A percentile compares a stretch with the other conserved stretches of the same genome.
Conservation (phyloP, 2,888 invertebrate species). For the Xylota sylvarum region DNA sequence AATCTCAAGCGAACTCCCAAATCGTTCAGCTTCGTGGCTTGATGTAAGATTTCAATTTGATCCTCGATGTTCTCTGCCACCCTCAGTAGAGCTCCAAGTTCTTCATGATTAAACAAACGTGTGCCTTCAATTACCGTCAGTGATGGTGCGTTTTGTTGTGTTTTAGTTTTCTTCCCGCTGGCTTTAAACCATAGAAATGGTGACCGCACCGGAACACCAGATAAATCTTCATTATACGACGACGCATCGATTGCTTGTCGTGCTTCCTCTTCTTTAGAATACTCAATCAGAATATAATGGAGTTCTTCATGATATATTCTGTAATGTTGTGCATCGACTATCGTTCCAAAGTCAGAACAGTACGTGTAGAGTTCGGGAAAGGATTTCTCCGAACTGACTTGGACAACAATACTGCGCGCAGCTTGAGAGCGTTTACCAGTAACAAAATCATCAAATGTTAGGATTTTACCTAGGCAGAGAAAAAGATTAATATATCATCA, state of each 20-base stretch:
- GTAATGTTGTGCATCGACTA: constrained; percentile 89
- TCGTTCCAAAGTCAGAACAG: constrained; percentile 88
- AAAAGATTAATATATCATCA: not conserved
- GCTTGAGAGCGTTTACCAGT: constrained; percentile 88
- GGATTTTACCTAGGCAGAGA: constrained; percentile 45
- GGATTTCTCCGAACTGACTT: constrained; percentile 90
- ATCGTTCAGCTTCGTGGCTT: constrained; percentile 89
- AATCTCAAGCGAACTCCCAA: constrained; percentile 91
- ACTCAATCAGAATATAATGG: constrained; percentile 92
- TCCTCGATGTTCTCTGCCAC: constrained; percentile 86
- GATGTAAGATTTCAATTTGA: constrained; percentile 89
- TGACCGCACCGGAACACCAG: constrained; percentile 88
- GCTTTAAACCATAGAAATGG: constrained; percentile 91
- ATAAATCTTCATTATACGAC: constrained; percentile 86
- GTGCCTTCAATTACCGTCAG: constrained; percentile 85
- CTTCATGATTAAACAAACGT: constrained; percentile 83
- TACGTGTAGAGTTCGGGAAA: constrained; percentile 89
- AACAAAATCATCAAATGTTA: constrained; percentile 87
- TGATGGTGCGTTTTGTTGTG: constrained; percentile 16
- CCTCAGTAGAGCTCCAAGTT: constrained; percentile 85
- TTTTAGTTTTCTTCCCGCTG: constrained; percentile 78
- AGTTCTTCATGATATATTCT: constrained; percentile 85
- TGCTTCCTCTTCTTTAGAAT: constrained; percentile 86
- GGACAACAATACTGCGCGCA: constrained; percentile 89
- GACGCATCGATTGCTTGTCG: constrained; percentile 86